phyloP scores from a whole-genome alignment of 2,113 vertebrate genomes.

The Brachyhypopomus gauderio region DNA sequence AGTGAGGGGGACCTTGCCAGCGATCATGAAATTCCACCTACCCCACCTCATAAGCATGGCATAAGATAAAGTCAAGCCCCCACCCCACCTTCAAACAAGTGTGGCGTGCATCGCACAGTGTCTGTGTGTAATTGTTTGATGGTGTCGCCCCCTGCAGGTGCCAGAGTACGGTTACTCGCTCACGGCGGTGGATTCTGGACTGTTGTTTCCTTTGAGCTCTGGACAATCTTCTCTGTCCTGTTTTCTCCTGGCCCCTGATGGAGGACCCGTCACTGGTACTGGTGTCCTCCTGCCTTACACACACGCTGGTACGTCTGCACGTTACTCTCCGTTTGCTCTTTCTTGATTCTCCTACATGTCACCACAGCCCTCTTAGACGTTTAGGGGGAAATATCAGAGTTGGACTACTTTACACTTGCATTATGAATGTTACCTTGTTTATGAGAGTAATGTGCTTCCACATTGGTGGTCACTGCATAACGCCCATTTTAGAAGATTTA shows the following conservation, averaged over 20 bases:
- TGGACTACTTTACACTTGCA: too few species aligned
- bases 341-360: background rate
- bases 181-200: slow-evolving; percentile 78
- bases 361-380: background rate
- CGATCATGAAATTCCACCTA: too few species aligned
- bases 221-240: slow-evolving; percentile 75
- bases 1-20: too few species aligned
- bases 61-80: too few species aligned
- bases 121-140: slow-evolving; percentile 12
- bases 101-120: background rate
- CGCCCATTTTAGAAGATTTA: too few species aligned
- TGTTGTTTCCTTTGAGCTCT: slow-evolving; percentile 78
- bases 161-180: slow-evolving; percentile 65
- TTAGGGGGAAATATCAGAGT: too few species aligned
- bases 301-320: slow-evolving; percentile 71
- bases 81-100: too few species aligned
- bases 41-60: too few species aligned
- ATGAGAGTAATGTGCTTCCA: too few species aligned
- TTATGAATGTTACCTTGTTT: too few species aligned
- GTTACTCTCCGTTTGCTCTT: background rate
- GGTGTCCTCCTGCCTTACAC: slow-evolving; percentile 82
- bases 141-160: slow-evolving; percentile 4
- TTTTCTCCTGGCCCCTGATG: slow-evolving; percentile 74
- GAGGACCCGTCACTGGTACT: slow-evolving; percentile 69
- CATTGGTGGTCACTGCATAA: too few species aligned